Conservation (phyloP, 2,797 vertebrate genomes). For the Vultur gryphus region DNA sequence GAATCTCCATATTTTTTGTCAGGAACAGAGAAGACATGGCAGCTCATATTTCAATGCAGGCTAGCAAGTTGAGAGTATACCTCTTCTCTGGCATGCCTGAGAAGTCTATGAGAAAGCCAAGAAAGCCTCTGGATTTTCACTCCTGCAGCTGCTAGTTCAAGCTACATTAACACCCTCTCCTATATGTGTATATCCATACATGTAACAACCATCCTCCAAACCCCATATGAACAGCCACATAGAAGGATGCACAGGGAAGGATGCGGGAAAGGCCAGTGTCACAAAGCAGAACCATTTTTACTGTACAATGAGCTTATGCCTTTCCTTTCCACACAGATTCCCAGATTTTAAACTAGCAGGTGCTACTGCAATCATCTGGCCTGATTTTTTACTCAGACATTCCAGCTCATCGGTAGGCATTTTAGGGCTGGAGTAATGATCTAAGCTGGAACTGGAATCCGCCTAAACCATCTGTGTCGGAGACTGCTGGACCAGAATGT, state of each 20-base stretch:
- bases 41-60: not conserved
- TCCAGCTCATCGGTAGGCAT: not conserved
- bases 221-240: accelerated
- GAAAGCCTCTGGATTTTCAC: not conserved
- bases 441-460: conserved; percentile 9
- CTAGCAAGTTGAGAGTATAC: not conserved
- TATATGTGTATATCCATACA: not conserved
- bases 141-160: not conserved
- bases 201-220: not conserved
- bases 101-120: not conserved
- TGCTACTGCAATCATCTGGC: not conserved
- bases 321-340: not conserved
- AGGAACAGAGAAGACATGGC: not conserved
- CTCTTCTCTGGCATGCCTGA: not conserved
- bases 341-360: not conserved
- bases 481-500: not conserved
- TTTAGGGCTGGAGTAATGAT: conserved; percentile 27
- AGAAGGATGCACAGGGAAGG: not conserved
- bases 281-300: not conserved
- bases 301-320: not conserved
- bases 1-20: not conserved
- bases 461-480: conserved; percentile 33
- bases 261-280: not conserved
- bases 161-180: not conserved
- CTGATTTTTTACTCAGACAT: not conserved